Evolutionary conservation across 2,113 vertebrate species (phyloP).

Genomic region (Emydocephalus ijimae): DNA sequence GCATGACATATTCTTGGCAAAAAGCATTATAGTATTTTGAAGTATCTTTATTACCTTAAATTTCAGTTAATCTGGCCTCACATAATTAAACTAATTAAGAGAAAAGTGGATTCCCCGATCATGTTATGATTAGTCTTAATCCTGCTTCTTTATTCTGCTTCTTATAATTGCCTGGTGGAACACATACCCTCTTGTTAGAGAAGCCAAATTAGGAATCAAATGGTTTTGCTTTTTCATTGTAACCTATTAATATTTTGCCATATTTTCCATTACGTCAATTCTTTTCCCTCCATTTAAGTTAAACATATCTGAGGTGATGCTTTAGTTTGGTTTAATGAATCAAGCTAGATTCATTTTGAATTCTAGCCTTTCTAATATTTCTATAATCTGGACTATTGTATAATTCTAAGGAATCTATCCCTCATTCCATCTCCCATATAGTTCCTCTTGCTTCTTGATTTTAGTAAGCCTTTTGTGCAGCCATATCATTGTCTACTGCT

Average conservation of each 20-base stretch:
- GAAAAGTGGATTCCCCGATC: not conserved
- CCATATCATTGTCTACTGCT: not conserved
- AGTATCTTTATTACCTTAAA: not conserved
- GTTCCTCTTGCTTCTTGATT: not conserved
- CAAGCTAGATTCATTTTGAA: not conserved
- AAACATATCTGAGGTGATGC: not conserved
- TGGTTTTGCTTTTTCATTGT: not conserved
- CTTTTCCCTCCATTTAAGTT: not conserved
- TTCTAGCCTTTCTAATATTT: not conserved
- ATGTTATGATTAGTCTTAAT: not conserved
- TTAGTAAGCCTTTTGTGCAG: not conserved
- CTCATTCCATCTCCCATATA: not conserved
- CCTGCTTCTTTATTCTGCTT: not conserved
- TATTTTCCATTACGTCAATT: not conserved
- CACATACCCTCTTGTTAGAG: not conserved
- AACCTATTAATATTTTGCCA: not conserved
- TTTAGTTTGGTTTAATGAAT: not conserved
- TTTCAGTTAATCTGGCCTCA: not conserved
- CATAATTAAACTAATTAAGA: not conserved
- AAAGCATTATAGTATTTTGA: not conserved
- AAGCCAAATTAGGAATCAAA: not conserved
- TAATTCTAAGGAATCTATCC: not conserved
- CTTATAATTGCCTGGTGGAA: not conserved
- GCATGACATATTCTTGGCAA: not conserved
- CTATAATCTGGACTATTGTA: not conserved